Percentiles rank a stretch among this genome's conserved stretches.
These are phyloP conservation scores for Rhagium mordax DNA, from an alignment of 2,888 invertebrate genomes.

Conservation along the genomic window DNA sequence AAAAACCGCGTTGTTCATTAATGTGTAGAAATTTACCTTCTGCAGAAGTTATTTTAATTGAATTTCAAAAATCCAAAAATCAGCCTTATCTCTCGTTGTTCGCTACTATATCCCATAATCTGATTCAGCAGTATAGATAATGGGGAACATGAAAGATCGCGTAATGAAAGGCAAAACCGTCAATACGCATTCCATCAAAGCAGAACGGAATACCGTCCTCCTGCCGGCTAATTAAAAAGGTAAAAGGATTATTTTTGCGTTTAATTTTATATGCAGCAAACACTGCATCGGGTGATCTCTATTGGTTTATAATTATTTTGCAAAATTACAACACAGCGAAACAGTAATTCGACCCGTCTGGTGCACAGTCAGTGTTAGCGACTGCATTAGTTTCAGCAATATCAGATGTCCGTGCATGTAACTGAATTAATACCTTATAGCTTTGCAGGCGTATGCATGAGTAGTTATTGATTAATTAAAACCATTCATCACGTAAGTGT, in stretches of 20 bases:
- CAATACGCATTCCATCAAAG: not conserved
- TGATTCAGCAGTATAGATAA: no score
- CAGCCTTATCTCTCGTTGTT: no score
- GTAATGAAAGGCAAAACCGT: not conserved
- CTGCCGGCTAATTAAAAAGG: slow-evolving; percentile 6
- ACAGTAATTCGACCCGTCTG: slow-evolving; percentile 26
- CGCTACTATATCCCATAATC: no score
- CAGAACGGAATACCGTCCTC: not conserved
- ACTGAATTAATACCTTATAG: slow-evolving; percentile 44
- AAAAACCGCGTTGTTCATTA: no score
- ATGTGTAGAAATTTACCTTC: no score
- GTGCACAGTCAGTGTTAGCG: slow-evolving; percentile 18
- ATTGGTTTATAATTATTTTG: slow-evolving; percentile 25
- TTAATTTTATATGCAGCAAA: slow-evolving; percentile 1
- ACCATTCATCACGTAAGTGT: slow-evolving; percentile 48
- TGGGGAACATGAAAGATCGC: no score
- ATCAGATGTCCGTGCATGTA: slow-evolving; percentile 41
- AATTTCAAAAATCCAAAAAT: no score
- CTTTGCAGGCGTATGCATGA: slow-evolving; percentile 39
- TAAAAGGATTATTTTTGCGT: slow-evolving; percentile 9
- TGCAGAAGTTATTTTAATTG: no score
- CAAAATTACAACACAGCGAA: slow-evolving; percentile 13
- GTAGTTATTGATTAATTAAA: slow-evolving; percentile 51
- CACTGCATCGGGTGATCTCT: not conserved
- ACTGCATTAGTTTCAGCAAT: slow-evolving; percentile 32